Conservation (phyloP, 2,113 vertebrate species). For the Syngnathus typhle region DNA sequence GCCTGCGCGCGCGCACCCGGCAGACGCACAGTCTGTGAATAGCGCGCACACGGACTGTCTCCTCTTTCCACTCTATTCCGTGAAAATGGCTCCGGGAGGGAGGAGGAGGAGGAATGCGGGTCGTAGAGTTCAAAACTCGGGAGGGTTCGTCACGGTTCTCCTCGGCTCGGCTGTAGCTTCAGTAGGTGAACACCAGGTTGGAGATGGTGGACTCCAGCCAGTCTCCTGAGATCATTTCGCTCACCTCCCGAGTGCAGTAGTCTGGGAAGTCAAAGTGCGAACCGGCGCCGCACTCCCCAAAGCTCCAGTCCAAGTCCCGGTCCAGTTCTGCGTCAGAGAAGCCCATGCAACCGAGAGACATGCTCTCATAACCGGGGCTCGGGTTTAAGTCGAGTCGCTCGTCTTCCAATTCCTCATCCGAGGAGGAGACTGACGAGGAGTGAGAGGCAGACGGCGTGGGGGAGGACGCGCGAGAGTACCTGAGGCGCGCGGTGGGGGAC, state of each 20-base stretch:
- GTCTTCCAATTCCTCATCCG: constrained; percentile 95
- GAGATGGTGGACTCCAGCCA: constrained; percentile 99
- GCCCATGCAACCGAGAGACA: constrained; percentile 88
- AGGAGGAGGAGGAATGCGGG: constrained; percentile 11
- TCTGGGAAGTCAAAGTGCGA: constrained; percentile 99
- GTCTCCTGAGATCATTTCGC: constrained; percentile 98
- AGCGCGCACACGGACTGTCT: constrained; percentile 46
- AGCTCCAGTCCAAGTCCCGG: constrained; percentile 93
- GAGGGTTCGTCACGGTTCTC: constrained; percentile 20
- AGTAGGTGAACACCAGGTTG: constrained; percentile 98
- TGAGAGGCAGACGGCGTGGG: constrained; percentile 86
- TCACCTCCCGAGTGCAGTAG: constrained; percentile 98
- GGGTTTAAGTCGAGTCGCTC: constrained; percentile 87
- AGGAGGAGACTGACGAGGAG: constrained; percentile 63
- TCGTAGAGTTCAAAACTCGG: constrained; percentile 40
- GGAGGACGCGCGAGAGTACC: constrained; percentile 84
- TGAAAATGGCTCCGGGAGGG: constrained; percentile 50
- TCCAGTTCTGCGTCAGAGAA: constrained; percentile 88
- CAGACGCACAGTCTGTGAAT: constrained; percentile 50
- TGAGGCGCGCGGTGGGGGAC: constrained; percentile 75
- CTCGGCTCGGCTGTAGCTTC: constrained; percentile 46
- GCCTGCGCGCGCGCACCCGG: constrained; percentile 46
- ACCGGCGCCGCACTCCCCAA: constrained; percentile 85
- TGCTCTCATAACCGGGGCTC: constrained; percentile 87
- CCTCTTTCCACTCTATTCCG: constrained; percentile 41